Conservation (phyloP, 2,113 vertebrate genomes). For the Catharus minimus region DNA sequence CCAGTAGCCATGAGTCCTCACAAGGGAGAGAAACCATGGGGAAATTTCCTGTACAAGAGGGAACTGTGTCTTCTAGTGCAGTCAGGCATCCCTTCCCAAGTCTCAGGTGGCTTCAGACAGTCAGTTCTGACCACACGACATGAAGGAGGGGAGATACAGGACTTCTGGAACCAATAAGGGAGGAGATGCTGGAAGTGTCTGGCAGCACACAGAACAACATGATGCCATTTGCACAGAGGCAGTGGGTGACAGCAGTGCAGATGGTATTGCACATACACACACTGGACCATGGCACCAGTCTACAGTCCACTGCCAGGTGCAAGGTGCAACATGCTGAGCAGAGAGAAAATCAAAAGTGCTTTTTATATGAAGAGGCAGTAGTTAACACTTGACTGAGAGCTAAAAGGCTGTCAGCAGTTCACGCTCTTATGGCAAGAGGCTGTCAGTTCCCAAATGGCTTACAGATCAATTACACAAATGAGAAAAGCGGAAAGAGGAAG, state of each 20-base stretch:
- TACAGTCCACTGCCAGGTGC: neutral
- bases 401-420: neutral
- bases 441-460: neutral
- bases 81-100: neutral
- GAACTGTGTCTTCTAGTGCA: neutral
- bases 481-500: neutral
- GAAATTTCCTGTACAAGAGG: neutral
- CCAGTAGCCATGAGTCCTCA: neutral
- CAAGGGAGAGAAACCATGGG: fast-evolving
- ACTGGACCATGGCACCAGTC: fast-evolving
- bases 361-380: neutral
- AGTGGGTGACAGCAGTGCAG: fast-evolving
- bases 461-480: neutral
- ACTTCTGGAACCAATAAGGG: fast-evolving
- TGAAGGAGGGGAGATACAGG: neutral
- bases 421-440: neutral
- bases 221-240: fast-evolving
- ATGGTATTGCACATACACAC: neutral
- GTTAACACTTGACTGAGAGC: neutral
- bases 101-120: neutral
- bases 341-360: neutral
- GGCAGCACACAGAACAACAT: neutral
- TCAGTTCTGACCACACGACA: neutral
- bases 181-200: neutral
- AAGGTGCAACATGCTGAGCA: neutral